These are phyloP conservation scores for Microtus pennsylvanicus DNA, from an alignment of 2,113 vertebrate genomes.

Conservation along the genomic window DNA sequence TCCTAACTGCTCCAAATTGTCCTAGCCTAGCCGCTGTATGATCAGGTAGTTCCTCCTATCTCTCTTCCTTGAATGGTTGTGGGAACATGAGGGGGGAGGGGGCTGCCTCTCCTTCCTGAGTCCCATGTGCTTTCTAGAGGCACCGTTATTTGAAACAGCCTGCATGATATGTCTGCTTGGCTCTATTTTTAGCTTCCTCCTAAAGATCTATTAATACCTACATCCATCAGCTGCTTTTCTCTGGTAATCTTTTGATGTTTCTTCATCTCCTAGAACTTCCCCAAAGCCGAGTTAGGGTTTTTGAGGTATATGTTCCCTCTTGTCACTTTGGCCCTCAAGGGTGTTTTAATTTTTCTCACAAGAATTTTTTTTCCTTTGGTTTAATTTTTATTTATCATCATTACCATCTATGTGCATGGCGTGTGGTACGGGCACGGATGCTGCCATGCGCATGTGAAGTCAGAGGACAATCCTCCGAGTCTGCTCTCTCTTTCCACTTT, in stretches of 20 bases:
- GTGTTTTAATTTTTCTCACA: not conserved
- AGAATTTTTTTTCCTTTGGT: not conserved
- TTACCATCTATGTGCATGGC: not conserved
- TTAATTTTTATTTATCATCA: not conserved
- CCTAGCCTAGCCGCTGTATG: not conserved
- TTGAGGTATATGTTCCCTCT: not conserved
- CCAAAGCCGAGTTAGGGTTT: not conserved
- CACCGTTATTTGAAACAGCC: not conserved
- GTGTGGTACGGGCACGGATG: no score
- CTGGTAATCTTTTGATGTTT: not conserved
- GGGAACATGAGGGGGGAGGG: not conserved
- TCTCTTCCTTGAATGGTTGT: not conserved
- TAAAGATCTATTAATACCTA: constrained; percentile 53
- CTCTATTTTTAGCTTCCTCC: constrained; percentile 61
- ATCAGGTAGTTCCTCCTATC: not conserved
- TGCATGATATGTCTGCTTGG: not conserved
- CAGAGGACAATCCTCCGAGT: not conserved
- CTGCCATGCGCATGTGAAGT: not conserved
- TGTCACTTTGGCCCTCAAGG: not conserved
- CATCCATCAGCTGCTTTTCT: not conserved
- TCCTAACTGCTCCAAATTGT: not conserved
- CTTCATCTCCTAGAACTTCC: constrained; percentile 42
- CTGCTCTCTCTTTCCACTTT: not conserved
- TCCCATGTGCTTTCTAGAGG: not conserved
- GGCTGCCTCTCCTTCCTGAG: not conserved